phyloP scores from a whole-genome alignment of 2,888 invertebrate species.

The Diarsia dahlii region DNA sequence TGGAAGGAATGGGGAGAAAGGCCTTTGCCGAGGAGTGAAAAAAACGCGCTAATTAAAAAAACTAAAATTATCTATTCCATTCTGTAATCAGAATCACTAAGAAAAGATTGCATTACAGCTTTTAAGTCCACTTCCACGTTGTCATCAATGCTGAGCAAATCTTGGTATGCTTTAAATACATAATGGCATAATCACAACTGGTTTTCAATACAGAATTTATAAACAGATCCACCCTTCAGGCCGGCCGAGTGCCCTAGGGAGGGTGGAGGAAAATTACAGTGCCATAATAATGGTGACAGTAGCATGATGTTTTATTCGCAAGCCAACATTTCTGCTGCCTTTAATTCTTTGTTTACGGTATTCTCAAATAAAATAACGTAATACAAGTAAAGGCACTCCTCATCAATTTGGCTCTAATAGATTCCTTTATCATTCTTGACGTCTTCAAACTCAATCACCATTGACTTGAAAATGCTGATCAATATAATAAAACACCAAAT shows the following conservation, averaged over 20 bases:
- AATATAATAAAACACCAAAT: constrained; percentile 32
- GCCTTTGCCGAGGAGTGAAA: too few relatives aligned
- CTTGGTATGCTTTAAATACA: constrained; percentile 10
- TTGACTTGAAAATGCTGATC: constrained; percentile 3
- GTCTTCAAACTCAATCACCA: background rate
- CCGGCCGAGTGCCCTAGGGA: constrained; percentile 26
- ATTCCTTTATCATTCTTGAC: constrained; percentile 9
- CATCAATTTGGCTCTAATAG: background rate
- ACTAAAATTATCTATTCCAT: too few relatives aligned
- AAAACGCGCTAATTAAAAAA: too few relatives aligned
- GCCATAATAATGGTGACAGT: constrained; percentile 36
- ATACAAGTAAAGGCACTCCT: background rate
- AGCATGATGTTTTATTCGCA: constrained; percentile 18
- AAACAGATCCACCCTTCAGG: constrained; percentile 12
- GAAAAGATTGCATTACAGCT: background rate
- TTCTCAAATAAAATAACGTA: constrained; percentile 8
- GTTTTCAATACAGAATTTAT: constrained; percentile 33
- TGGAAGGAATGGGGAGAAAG: too few relatives aligned
- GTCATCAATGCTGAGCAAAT: background rate
- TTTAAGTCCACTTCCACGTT: background rate
- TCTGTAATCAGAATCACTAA: background rate
- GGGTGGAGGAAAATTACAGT: constrained; percentile 9
- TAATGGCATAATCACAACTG: constrained; percentile 17
- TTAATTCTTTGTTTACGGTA: background rate
- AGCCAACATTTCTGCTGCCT: background rate